These are phyloP conservation scores for Pangasius larnaudii DNA, from an alignment of 2,797 vertebrate species.

Conservation along the genomic window DNA sequence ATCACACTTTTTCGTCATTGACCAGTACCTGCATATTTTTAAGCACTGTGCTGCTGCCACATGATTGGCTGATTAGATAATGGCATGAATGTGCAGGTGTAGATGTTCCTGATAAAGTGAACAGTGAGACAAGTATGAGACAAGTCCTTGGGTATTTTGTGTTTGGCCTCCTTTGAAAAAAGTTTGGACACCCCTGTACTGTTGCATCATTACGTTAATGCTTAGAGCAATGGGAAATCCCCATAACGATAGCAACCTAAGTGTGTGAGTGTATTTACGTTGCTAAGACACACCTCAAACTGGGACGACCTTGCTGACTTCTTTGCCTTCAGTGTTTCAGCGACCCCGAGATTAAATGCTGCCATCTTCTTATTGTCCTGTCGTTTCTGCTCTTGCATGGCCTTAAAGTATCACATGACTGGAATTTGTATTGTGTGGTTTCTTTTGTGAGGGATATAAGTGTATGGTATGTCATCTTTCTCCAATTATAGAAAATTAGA, in stretches of 20 bases:
- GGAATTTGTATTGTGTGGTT: background rate
- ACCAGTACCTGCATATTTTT: background rate
- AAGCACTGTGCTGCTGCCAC: background rate
- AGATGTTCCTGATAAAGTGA: no score
- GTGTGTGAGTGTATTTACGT: background rate
- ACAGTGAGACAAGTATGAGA: background rate
- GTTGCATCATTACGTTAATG: background rate
- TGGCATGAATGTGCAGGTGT: no score
- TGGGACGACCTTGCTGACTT: slow-evolving; percentile 62
- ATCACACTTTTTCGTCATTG: background rate
- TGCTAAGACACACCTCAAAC: slow-evolving; percentile 69
- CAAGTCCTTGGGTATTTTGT: background rate
- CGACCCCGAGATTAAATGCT: slow-evolving; percentile 74
- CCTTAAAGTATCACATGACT: slow-evolving; percentile 53
- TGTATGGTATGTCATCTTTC: background rate
- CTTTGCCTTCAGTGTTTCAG: slow-evolving; percentile 69
- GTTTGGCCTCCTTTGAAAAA: background rate
- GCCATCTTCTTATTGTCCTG: slow-evolving; percentile 73
- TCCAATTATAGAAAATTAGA: background rate
- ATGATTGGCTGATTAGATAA: background rate
- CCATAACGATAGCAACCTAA: no score
- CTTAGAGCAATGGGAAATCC: background rate
- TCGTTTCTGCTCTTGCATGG: slow-evolving; percentile 61
- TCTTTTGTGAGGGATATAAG: background rate
- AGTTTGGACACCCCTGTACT: background rate